Base-by-base conservation (phyloP, 2,113 vertebrate species). In the Cyprinodon tularosa region DNA sequence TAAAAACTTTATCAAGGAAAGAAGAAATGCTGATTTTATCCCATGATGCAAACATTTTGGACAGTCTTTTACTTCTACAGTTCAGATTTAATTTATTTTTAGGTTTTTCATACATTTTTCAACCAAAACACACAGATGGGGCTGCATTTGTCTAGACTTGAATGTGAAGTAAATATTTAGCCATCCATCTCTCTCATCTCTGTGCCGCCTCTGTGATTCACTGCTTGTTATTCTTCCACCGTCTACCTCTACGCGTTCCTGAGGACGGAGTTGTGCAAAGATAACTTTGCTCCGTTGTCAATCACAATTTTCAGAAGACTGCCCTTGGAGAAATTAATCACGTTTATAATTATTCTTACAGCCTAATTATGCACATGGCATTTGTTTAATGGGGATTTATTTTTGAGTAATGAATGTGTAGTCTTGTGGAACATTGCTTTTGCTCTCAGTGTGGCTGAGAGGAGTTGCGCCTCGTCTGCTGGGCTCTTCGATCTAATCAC, bases 381-480 rank as follows among this genome's bases (percentile, higher is more conserved):
- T 93, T 92, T 93, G 90, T 91, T 86, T 93, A 93, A 93, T 93
- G 89, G 92, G 86, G 90, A 91, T 93, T 93, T 90, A 93, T 93
- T 90, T 57, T 87, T 80, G 84, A 84, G 86, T 94, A 92, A 93
- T 93, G 89, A 91, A 93, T 85, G 93, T 93, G 88, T 93, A 92
- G 90, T 91, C 90, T 93, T 91, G 90, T 92, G 93, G 91, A 94
- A 94, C 91, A 90, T 93, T 92, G 92, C 89, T 85, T 90, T 89
- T 81, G 87, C 82, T 81, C 83, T 73, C 68, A 3, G 70, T 71
- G 80, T 62, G 74, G 67, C 74, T 68, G 86, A 82, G 84, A 74
- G 22, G 74, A 84, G 73, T 68, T 59, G 72, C 37, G 71, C 69
- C 74, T 79, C 85, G 77, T 84, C 86, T 62, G 68, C 77, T 12